Evolutionary conservation across 2,113 vertebrate genomes (phyloP), one percentile per base, ranked within the genome.

Genomic region (Eulacestoma nigropectus): DNA sequence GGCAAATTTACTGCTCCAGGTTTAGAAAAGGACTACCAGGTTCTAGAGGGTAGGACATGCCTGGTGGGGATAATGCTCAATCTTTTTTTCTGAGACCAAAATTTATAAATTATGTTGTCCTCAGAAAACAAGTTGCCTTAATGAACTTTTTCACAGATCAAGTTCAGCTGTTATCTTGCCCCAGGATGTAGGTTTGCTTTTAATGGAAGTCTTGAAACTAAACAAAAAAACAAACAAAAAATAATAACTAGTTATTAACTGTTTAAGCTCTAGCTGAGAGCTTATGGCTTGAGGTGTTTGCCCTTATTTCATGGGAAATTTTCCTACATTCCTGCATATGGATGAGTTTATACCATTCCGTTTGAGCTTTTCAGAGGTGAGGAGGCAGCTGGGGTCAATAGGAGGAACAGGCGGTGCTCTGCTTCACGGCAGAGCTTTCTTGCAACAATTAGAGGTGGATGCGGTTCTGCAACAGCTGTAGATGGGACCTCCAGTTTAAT

Each of bases 261-360:
- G 18, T 65, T 90, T 47, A 22, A 69, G 23, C 25, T 50, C 50
- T 20, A 57, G 26, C 16, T 1, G 5, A 65, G 41, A 81, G 20
- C 12, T 82, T 87, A 21, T 14, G 27, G 32, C 69, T 94, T 1
- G 2, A 73, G 59, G 33, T 62, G 50, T 42, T 85, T 73, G 30
- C 30, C 68, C 41, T 69, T 35, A 59, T 83, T 85, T 93, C n/a
- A 53, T 26, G 56, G 67, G 14, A 82, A 56, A 82, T 93, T 95
- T 50, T 47, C 59, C 16, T 35, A 10, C 12, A 4, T 72, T 87
- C 23, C 33, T 77, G 11, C 52, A 37, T 17, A 16, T 50, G 29
- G 26, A 69, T 80, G 63, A 68, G 52, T 79, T 56, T 10, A 30
- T 16, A 56, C 17, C 15, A 32, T 10, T 72, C 6, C 11, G 50